These are phyloP conservation scores for Cylindroiulus punctatus DNA, from an alignment of 2,888 invertebrate genomes.

Conservation along the genomic window DNA sequence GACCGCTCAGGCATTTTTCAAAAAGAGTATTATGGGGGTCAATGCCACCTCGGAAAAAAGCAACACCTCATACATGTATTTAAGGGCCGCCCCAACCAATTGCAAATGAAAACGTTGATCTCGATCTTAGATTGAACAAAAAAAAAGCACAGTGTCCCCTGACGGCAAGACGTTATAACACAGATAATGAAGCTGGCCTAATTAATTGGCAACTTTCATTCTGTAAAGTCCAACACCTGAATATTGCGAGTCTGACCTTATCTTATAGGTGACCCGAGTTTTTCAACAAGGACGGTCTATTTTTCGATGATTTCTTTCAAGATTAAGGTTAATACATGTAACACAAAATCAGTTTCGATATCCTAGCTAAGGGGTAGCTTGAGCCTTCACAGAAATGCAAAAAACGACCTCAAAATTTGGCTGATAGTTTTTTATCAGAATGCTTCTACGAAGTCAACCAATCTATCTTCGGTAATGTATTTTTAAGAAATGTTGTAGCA, in stretches of 20 bases:
- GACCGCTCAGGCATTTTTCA: neutral
- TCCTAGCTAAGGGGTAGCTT: neutral
- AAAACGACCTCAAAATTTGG: neutral
- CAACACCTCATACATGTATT: conserved; percentile 3
- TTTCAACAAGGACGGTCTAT: neutral
- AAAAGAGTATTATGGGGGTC: conserved; percentile 2
- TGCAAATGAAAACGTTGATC: conserved; percentile 16
- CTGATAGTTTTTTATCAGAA: no score
- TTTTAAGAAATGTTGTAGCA: no score
- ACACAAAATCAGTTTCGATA: neutral
- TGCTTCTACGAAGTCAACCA: no score
- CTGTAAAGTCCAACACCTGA: conserved; percentile 1
- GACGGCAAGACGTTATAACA: neutral
- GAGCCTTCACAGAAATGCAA: neutral
- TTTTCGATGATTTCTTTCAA: neutral
- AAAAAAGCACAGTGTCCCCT: neutral
- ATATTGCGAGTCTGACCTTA: neutral
- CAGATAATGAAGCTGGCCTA: conserved; percentile 4
- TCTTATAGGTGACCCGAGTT: neutral
- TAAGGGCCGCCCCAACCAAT: conserved; percentile 20
- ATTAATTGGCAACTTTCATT: neutral
- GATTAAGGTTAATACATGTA: neutral
- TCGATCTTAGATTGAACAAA: neutral
- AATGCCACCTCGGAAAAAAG: conserved; percentile 17
- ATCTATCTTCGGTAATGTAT: no score